Conservation (phyloP, 2,888 invertebrate genomes). For the Limnephilus auricula region DNA sequence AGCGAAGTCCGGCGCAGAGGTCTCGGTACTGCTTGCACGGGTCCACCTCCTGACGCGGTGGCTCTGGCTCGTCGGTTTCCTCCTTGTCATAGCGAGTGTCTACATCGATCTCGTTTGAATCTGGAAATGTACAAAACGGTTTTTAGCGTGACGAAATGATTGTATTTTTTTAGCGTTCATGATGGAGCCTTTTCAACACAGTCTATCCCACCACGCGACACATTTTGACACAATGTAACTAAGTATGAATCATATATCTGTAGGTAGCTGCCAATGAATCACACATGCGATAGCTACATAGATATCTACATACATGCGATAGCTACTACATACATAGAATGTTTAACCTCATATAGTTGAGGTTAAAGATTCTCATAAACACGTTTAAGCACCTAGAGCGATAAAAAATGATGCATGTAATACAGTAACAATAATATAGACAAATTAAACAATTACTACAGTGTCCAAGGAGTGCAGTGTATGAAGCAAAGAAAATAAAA, state of each 20-base stretch:
- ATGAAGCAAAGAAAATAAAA: neutral
- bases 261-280: too few species aligned
- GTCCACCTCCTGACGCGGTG: slow-evolving; percentile 70
- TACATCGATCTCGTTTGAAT: slow-evolving; percentile 72
- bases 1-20: slow-evolving; percentile 81
- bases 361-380: neutral
- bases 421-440: neutral
- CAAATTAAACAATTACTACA: neutral
- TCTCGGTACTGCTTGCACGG: slow-evolving; percentile 79
- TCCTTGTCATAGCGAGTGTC: slow-evolving; percentile 68
- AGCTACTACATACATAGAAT: too few species aligned
- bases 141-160: neutral
- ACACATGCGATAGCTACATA: too few species aligned
- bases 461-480: neutral
- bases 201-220: too few species aligned
- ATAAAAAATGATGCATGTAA: too few species aligned
- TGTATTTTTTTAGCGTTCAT: neutral
- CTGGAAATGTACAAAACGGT: slow-evolving; percentile 61
- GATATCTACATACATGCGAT: too few species aligned
- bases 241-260: too few species aligned
- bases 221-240: too few species aligned
- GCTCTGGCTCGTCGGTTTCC: slow-evolving; percentile 47
- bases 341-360: too few species aligned
- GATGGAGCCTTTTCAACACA: too few species aligned
- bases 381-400: neutral